These are phyloP conservation scores for Maniola hyperantus DNA, from an alignment of 2,888 invertebrate genomes.

Conservation along the genomic window DNA sequence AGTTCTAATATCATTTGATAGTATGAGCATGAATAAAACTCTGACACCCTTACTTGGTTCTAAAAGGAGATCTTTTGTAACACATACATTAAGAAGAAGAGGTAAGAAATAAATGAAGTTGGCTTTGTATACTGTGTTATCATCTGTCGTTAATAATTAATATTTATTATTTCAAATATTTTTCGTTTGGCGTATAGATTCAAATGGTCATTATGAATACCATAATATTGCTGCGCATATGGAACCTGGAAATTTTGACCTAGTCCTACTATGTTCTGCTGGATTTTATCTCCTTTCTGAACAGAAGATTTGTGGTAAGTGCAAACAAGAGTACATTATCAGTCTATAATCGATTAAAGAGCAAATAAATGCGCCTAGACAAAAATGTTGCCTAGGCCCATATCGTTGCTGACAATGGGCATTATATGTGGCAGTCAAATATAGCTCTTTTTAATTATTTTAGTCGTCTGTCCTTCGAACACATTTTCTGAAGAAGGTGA, in stretches of 20 bases:
- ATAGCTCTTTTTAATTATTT: not conserved
- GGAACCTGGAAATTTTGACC: slow-evolving; percentile 45
- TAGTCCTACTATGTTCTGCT: slow-evolving; percentile 52
- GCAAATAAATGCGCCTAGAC: no score
- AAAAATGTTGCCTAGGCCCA: no score
- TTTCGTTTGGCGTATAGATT: slow-evolving; percentile 32
- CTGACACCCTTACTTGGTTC: slow-evolving; percentile 34
- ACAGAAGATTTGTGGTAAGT: slow-evolving; percentile 58
- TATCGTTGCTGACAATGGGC: no score
- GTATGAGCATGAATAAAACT: slow-evolving; percentile 44
- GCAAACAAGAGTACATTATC: not conserved
- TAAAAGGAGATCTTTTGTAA: slow-evolving; percentile 35
- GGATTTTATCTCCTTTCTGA: slow-evolving; percentile 51
- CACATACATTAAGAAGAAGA: slow-evolving; percentile 44
- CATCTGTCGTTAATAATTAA: not conserved
- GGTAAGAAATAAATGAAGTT: slow-evolving; percentile 36
- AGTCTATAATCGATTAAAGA: not conserved
- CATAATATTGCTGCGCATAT: slow-evolving; percentile 40
- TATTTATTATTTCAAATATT: not conserved
- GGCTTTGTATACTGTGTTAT: no score
- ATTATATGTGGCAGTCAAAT: no score
- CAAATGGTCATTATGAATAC: slow-evolving; percentile 42
- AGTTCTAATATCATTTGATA: slow-evolving; percentile 47
- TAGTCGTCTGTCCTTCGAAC: slow-evolving; percentile 53
- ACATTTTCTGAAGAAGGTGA: slow-evolving; percentile 48